Conservation (phyloP, 2,888 invertebrate genomes). For the Epirrita christyi region DNA sequence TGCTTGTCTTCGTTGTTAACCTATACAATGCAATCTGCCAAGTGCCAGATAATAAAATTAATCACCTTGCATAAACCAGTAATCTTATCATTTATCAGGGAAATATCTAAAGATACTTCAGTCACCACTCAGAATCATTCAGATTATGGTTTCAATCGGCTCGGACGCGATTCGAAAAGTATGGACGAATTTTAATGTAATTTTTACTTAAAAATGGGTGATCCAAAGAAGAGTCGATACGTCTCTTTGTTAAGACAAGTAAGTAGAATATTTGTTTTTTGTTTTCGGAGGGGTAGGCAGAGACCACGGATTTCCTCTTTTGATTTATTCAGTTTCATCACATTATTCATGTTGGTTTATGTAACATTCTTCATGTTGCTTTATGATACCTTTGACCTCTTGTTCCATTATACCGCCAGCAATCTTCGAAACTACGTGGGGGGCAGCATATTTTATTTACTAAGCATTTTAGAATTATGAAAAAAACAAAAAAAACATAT, state of each 20-base stretch:
- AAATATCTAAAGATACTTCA: not conserved
- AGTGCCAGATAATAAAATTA: not conserved
- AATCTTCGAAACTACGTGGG: no score
- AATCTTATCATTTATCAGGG: not conserved
- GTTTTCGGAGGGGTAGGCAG: not conserved
- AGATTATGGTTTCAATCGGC: conserved; percentile 2
- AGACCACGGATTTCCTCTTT: not conserved
- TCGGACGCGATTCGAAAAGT: conserved; percentile 1
- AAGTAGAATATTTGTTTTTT: conserved; percentile 13
- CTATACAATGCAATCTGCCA: not conserved
- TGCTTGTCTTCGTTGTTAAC: no score
- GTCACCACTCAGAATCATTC: conserved; percentile 6
- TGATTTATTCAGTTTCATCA: no score
- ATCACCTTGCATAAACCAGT: not conserved
- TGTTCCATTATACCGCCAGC: no score
- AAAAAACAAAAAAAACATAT: no score
- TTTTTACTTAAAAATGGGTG: conserved; percentile 25
- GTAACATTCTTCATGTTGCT: no score
- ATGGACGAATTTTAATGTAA: conserved; percentile 24
- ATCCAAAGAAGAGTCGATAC: conserved; percentile 17
- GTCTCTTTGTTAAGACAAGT: conserved; percentile 28
- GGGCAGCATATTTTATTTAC: no score
- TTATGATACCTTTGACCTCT: no score
- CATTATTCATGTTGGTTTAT: no score
- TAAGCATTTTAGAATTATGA: no score